These are phyloP conservation scores for Thunnus maccoyii DNA, from an alignment of 2,113 vertebrate genomes.

Conservation along the genomic window DNA sequence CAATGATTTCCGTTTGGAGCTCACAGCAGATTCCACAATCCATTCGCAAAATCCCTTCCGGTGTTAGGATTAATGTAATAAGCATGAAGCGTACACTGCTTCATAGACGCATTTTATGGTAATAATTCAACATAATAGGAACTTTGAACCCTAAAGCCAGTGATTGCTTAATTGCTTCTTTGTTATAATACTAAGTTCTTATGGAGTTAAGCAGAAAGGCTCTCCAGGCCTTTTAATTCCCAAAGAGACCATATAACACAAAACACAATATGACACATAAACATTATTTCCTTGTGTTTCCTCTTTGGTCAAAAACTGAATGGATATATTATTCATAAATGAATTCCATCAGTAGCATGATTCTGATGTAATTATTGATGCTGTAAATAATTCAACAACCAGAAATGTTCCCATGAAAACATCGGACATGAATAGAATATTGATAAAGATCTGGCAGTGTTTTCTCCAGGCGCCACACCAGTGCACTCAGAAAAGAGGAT, in stretches of 20 bases:
- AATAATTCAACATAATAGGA: slow-evolving; percentile 3
- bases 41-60: background rate
- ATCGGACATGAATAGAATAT: slow-evolving; percentile 11
- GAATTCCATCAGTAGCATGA: background rate
- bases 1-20: background rate
- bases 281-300: background rate
- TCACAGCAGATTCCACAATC: background rate
- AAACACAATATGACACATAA: background rate
- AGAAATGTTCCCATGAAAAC: slow-evolving; percentile 2
- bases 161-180: background rate
- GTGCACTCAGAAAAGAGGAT: slow-evolving; percentile 63
- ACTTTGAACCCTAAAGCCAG: slow-evolving; percentile 4
- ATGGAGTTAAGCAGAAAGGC: background rate
- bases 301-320: background rate
- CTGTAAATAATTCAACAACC: slow-evolving; percentile 24
- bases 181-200: background rate
- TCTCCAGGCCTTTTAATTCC: background rate
- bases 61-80: background rate
- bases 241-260: background rate
- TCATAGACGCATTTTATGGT: background rate
- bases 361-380: slow-evolving; percentile 3
- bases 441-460: background rate
- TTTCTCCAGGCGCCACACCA: background rate
- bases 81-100: background rate
- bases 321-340: slow-evolving; percentile 9